These are phyloP conservation scores for Hipposideros armiger DNA, from an alignment of 2,113 vertebrate genomes.

Conservation along the genomic window DNA sequence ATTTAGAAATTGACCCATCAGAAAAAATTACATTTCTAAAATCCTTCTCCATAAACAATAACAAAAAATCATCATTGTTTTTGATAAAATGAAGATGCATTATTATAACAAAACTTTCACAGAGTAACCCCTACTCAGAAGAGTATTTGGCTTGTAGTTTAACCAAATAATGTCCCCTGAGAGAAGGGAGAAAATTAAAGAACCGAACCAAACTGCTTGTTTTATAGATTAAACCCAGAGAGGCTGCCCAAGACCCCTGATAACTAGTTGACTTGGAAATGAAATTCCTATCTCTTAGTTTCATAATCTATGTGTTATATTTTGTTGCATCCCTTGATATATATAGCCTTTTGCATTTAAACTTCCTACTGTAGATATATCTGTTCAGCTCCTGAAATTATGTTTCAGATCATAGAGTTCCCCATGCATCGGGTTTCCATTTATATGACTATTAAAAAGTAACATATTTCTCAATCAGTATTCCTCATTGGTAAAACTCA, in stretches of 20 bases:
- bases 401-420: slow-evolving; percentile 9
- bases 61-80: not conserved
- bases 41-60: not conserved
- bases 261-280: not conserved
- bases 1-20: not conserved
- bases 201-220: not conserved
- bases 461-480: not conserved
- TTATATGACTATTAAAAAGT: not conserved
- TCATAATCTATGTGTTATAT: not conserved
- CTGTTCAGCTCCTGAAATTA: slow-evolving; percentile 14
- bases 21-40: not conserved
- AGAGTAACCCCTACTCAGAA: not conserved
- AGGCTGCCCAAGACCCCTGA: not conserved
- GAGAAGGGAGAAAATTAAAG: not conserved
- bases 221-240: not conserved
- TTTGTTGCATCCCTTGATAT: not conserved
- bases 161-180: not conserved
- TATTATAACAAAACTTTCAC: not conserved
- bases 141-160: not conserved
- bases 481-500: not conserved
- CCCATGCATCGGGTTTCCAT: not conserved
- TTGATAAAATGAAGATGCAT: not conserved
- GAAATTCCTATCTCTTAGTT: not conserved
- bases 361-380: not conserved
- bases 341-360: not conserved